Conservation (phyloP, 1,140 invertebrate species). For the Drosophila pachea region DNA sequence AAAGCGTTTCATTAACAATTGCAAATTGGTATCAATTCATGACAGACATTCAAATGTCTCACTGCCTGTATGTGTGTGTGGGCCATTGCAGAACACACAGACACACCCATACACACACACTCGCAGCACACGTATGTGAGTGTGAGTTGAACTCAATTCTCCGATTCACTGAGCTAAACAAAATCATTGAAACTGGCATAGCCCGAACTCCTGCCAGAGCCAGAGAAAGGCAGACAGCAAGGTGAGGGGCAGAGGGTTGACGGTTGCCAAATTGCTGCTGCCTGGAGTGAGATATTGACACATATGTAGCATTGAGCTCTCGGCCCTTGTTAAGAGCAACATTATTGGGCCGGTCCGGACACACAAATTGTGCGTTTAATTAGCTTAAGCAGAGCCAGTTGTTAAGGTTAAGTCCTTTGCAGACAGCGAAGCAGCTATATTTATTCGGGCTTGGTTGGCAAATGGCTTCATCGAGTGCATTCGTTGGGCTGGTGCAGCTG, state of each 20-base stretch:
- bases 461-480: constrained; percentile 25
- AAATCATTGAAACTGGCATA: constrained; percentile 73
- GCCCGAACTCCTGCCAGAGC: constrained; percentile 31
- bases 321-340: constrained; percentile 10
- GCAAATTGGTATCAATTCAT: constrained; percentile 76
- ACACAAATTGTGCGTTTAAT: constrained; percentile 55
- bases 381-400: constrained; percentile 37
- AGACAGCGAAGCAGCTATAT: constrained; percentile 9
- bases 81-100: constrained; percentile 15
- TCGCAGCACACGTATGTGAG: too few species aligned
- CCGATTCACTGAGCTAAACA: constrained; percentile 75
- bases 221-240: neutral
- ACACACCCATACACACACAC: constrained; percentile 22
- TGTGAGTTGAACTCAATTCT: constrained; percentile 64
- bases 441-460: constrained; percentile 15
- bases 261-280: neutral
- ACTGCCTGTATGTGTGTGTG: constrained; percentile 30
- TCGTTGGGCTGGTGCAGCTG: neutral
- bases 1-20: constrained; percentile 77
- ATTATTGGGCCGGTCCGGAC: constrained; percentile 21
- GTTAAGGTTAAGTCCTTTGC: constrained; percentile 14
- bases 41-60: constrained; percentile 65
- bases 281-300: constrained; percentile 45
- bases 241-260: neutral
- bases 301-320: constrained; percentile 28